Percentiles rank a stretch among this genome's conserved stretches.
Conservation (phyloP, 2,888 invertebrate species). For the Caenorhabditis zanzibari region DNA sequence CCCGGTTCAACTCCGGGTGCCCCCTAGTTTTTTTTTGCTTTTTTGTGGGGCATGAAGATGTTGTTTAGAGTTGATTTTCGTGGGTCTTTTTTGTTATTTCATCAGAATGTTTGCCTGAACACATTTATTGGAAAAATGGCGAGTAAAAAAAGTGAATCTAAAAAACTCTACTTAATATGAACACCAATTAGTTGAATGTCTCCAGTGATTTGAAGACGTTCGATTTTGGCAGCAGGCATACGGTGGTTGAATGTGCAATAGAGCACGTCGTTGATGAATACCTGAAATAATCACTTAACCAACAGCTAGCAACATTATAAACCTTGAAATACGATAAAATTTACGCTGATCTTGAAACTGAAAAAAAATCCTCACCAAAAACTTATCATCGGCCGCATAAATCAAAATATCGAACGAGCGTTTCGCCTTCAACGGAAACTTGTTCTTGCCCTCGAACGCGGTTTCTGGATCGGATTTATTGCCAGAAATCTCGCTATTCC, state of each 20-base stretch:
- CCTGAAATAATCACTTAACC: too few relatives aligned
- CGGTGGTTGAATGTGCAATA: conserved; percentile 79
- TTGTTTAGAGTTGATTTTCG: not conserved
- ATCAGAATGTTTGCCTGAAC: too few relatives aligned
- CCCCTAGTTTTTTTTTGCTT: conserved; percentile 69
- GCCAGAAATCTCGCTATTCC: conserved; percentile 57
- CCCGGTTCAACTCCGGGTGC: conserved; percentile 81
- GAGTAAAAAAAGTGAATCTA: not conserved
- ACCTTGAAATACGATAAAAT: too few relatives aligned
- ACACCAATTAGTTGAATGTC: conserved; percentile 82
- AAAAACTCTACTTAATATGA: conserved; percentile 76
- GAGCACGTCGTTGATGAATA: conserved; percentile 76
- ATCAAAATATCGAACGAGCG: conserved; percentile 81
- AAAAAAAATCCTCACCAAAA: conserved; percentile 65
- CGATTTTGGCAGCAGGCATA: conserved; percentile 73
- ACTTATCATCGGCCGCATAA: conserved; percentile 78
- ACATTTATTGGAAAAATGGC: not conserved
- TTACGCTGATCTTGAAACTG: too few relatives aligned
- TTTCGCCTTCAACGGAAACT: conserved; percentile 78
- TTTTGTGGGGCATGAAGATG: not conserved
- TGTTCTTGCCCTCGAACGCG: conserved; percentile 48
- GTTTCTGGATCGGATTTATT: conserved; percentile 55
- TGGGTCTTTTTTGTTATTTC: too few relatives aligned
- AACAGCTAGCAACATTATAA: too few relatives aligned
- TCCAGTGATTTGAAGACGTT: conserved; percentile 79